These are phyloP conservation scores for Folsomia manolachei DNA, from an alignment of 2,888 invertebrate genomes.

Conservation along the genomic window DNA sequence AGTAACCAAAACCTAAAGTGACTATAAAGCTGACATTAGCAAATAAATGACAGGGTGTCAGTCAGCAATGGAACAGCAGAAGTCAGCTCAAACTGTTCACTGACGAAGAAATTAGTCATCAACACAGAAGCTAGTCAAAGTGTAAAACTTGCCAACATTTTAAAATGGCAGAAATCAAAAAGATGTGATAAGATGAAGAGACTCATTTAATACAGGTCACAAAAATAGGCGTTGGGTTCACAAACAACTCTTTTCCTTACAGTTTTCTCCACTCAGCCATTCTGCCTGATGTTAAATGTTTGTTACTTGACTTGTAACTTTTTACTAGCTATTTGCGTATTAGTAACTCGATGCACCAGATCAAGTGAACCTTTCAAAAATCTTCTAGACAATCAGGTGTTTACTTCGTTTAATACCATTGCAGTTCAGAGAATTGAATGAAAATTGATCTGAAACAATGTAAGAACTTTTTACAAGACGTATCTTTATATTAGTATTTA, in stretches of 20 bases:
- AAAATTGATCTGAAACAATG: neutral
- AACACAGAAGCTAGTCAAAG: neutral
- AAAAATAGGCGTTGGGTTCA: too few relatives aligned
- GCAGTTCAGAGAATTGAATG: too few relatives aligned
- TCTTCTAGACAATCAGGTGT: neutral
- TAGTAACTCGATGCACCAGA: neutral
- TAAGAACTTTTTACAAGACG: too few relatives aligned
- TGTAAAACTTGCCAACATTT: neutral
- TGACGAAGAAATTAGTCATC: slow-evolving; percentile 1
- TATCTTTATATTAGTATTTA: too few relatives aligned
- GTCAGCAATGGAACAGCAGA: neutral
- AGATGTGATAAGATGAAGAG: neutral
- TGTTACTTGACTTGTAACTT: neutral
- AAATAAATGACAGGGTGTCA: slow-evolving; percentile 5
- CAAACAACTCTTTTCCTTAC: too few relatives aligned
- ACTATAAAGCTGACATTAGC: neutral
- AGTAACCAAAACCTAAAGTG: neutral
- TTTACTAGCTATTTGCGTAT: neutral
- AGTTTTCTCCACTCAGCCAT: too few relatives aligned
- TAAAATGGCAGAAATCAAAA: neutral
- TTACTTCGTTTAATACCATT: neutral
- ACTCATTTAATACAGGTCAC: neutral
- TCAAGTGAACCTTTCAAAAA: too few relatives aligned
- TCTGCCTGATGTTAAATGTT: too few relatives aligned
- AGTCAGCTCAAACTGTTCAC: neutral